Base-by-base conservation (phyloP, 2,113 vertebrate species). In the Oryzias melastigma region DNA sequence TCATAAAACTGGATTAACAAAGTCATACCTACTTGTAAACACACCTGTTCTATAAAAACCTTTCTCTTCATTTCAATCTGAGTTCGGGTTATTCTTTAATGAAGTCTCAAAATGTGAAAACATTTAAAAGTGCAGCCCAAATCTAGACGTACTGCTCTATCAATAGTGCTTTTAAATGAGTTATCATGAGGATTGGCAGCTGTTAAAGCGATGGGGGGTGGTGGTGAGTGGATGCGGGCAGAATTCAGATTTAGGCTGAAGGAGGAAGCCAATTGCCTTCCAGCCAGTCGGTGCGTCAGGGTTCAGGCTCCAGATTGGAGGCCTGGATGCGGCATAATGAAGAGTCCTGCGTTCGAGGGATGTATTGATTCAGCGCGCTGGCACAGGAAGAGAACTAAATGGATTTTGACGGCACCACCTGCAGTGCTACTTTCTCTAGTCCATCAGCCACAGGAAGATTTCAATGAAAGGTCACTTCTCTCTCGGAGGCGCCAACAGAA, bases 401-500 rank as follows among this genome's bases (percentile, higher is more conserved):
- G 60, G 62, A 54, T 74, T 79, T 71, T 85, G 73, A 85, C 41
- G 55, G 76, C 73, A 79, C 69, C 84, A 77, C 82, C 80, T 64
- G 80, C 81, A 78, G 61, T 75, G 53, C 58, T 41, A 2, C 81
- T 71, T 61, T 71, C 61, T 72, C 41, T 57, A 48, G 54, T 72
- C 64, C 69, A 73, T 84, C 76, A 69, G 68, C 81, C 63, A 82
- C 52, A 61, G 59, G 41, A 55, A 77, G 45, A 75, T 73, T 74
- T 87, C 53, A 75, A 68, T 73, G 67, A 81, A 89, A 84, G 83
- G 86, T 87, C 85, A 89, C 68, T 68, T 70, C 25, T 14, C 67
- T 81, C 45, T 74, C 41, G 57, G 71, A 84, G 75, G 73, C 65
- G 4, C 29, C 24, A 52, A 71, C 54, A 58, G 16, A 5, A 55